Evolutionary conservation across 2,888 invertebrate species (phyloP).

Genomic region (Villa cingulata): DNA sequence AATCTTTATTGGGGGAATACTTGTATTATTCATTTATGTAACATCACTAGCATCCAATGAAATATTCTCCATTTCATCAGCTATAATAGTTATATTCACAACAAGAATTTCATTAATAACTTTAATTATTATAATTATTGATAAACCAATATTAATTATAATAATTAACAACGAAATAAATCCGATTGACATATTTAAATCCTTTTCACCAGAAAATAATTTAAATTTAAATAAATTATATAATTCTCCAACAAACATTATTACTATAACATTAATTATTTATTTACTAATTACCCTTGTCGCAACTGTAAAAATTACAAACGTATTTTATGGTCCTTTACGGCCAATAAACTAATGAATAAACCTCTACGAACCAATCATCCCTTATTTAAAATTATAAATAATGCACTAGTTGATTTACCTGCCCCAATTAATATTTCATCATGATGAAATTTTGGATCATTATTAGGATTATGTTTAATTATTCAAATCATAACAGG

Average conservation of each 20-base stretch:
- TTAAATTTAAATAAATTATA: slow-evolving; percentile 41
- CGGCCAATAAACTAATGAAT: slow-evolving; percentile 41
- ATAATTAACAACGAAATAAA: no score
- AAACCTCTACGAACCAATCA: slow-evolving; percentile 37
- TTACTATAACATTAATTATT: slow-evolving; percentile 42
- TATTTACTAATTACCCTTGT: slow-evolving; percentile 47
- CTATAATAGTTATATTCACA: slow-evolving; percentile 21
- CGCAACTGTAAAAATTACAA: slow-evolving; percentile 43
- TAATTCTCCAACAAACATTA: slow-evolving; percentile 39
- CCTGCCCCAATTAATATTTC: slow-evolving; percentile 49
- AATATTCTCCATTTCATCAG: slow-evolving; percentile 38
- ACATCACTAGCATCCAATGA: slow-evolving; percentile 48
- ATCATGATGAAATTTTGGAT: slow-evolving; percentile 55
- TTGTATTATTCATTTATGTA: slow-evolving; percentile 52
- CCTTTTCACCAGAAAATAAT: slow-evolving; percentile 30
- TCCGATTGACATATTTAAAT: no score
- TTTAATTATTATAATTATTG: no score
- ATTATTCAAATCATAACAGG: slow-evolving; percentile 53
- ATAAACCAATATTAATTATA: no score
- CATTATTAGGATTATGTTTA: slow-evolving; percentile 48
- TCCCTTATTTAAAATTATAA: slow-evolving; percentile 44
- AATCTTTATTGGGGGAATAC: slow-evolving; percentile 48
- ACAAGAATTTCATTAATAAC: slow-evolving; percentile 13
- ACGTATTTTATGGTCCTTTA: slow-evolving; percentile 41
- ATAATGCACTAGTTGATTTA: slow-evolving; percentile 44